phyloP scores from a whole-genome alignment of 2,113 vertebrate genomes.

The Chelonoidis abingdonii region DNA sequence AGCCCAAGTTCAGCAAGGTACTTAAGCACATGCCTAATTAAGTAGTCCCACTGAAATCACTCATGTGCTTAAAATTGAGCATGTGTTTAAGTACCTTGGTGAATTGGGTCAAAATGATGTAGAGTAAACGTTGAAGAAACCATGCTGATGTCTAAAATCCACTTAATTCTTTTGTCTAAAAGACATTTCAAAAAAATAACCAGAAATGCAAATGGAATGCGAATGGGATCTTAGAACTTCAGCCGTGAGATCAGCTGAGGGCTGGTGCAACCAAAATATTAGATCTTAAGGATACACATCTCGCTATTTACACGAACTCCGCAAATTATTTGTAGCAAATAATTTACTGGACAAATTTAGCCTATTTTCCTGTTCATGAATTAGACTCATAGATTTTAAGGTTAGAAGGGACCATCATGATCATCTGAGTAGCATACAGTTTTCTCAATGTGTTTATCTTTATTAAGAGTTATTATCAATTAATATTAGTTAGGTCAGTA shows the following conservation, averaged over 20 bases:
- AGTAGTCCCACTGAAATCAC: slow-evolving; percentile 40
- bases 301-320: background rate
- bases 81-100: background rate
- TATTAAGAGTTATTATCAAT: background rate
- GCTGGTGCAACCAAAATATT: background rate
- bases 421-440: background rate
- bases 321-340: background rate
- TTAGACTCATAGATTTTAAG: background rate
- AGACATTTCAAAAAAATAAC: background rate
- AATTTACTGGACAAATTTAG: background rate
- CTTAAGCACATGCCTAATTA: background rate
- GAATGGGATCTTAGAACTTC: background rate
- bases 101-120: background rate
- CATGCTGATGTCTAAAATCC: background rate
- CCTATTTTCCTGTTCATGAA: background rate
- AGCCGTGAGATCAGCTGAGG: background rate
- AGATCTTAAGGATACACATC: background rate
- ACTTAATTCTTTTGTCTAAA: background rate
- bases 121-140: background rate
- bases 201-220: background rate
- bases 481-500: background rate
- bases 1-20: background rate
- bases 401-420: too few relatives aligned
- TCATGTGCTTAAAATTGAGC: background rate
- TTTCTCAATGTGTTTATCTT: background rate